phyloP scores from a whole-genome alignment of 2,797 vertebrate species.

The Peromyscus attwateri region DNA sequence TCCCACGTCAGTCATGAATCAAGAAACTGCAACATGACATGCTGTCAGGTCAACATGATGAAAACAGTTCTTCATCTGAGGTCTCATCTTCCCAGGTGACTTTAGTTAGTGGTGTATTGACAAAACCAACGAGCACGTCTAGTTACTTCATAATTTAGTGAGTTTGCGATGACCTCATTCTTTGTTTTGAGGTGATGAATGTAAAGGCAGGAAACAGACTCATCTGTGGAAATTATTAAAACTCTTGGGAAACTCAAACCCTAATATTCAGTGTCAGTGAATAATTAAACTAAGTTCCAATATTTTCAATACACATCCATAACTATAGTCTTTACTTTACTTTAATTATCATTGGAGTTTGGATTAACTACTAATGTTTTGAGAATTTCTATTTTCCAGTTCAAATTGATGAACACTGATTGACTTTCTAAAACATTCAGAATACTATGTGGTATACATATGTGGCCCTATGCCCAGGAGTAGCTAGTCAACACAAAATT shows the following conservation, averaged over 20 bases:
- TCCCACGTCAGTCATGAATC: not conserved
- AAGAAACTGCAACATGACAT: not conserved
- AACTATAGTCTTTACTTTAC: not conserved
- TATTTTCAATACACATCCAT: slow-evolving; percentile 31
- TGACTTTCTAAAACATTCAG: slow-evolving; percentile 43
- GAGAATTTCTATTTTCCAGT: slow-evolving; percentile 39
- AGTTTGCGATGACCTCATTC: slow-evolving; percentile 15
- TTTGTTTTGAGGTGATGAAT: slow-evolving; percentile 33
- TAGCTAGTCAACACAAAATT: not conserved
- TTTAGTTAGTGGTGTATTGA: not conserved
- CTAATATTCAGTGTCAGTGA: not conserved
- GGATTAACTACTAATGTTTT: not conserved
- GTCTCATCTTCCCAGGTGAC: not conserved
- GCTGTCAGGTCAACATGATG: not conserved
- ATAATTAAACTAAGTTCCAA: not conserved
- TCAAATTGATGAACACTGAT: slow-evolving; percentile 29
- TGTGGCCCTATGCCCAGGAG: not conserved
- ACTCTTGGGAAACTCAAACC: not conserved
- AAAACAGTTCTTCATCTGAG: not conserved
- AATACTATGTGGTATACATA: not conserved
- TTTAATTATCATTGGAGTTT: not conserved
- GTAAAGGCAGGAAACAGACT: not conserved
- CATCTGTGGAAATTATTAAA: slow-evolving; percentile 26
- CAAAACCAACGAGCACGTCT: not conserved
- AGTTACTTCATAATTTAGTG: slow-evolving; percentile 24